These are phyloP conservation scores for Ormia ochracea DNA, from an alignment of 2,888 invertebrate genomes.

Conservation along the genomic window DNA sequence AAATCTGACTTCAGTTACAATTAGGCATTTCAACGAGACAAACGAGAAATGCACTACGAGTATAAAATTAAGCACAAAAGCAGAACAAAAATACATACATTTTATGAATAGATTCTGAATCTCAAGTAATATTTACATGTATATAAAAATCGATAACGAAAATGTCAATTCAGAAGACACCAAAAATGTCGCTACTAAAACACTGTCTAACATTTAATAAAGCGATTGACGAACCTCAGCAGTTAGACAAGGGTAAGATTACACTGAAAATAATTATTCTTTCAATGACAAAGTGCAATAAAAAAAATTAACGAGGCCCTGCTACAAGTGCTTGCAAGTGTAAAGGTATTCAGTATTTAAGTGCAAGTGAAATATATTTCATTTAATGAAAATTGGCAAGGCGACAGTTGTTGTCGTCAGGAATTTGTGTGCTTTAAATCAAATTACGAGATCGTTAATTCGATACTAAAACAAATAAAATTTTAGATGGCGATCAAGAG, in stretches of 20 bases:
- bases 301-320: neutral
- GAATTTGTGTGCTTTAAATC: slow-evolving; percentile 16
- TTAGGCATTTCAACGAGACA: slow-evolving; percentile 49
- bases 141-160: neutral
- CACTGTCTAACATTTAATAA: slow-evolving; percentile 46
- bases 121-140: neutral
- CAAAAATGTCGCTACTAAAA: slow-evolving; percentile 48
- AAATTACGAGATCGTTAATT: slow-evolving; percentile 41
- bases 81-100: neutral
- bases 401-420: slow-evolving; percentile 33
- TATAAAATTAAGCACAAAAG: neutral
- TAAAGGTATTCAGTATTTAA: neutral
- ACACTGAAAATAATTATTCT: neutral
- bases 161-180: slow-evolving; percentile 47
- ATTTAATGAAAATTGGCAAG: slow-evolving; percentile 43
- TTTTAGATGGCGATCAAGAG: neutral
- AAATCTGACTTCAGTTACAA: slow-evolving; percentile 49
- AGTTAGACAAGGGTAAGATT: slow-evolving; percentile 28
- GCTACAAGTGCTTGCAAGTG: neutral
- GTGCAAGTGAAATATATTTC: neutral
- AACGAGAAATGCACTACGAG: slow-evolving; percentile 14
- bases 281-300: neutral
- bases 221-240: slow-evolving; percentile 26
- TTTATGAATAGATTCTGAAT: neutral
- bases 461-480: slow-evolving; percentile 7